Evolutionary conservation across 2,888 invertebrate species (phyloP).

Genomic region (Panopea generosa): DNA sequence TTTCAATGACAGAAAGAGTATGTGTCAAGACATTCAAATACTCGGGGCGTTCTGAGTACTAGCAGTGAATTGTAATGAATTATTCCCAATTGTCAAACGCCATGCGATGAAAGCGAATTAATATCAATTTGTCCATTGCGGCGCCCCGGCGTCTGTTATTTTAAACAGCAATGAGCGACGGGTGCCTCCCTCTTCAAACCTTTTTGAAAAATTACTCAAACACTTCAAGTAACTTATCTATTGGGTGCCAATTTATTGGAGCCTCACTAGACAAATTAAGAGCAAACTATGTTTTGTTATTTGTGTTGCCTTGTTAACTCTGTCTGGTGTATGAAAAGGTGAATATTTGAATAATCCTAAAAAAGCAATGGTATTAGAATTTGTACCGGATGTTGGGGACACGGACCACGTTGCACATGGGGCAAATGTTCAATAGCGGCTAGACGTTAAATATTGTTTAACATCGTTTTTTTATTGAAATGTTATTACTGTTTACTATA

Average conservation of each 20-base stretch:
- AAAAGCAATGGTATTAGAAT: background rate
- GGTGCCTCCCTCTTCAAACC: conserved; percentile 51
- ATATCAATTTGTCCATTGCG: conserved; percentile 64
- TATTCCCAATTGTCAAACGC: conserved; percentile 35
- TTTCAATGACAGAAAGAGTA: conserved; percentile 40
- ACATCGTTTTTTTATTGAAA: no score
- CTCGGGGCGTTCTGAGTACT: conserved; percentile 50
- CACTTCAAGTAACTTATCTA: conserved; percentile 55
- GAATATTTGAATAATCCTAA: background rate
- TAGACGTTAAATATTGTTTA: no score
- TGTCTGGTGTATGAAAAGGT: conserved; percentile 18
- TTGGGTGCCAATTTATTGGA: conserved; percentile 50
- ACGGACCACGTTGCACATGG: no score
- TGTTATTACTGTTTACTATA: no score
- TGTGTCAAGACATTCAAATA: conserved; percentile 42
- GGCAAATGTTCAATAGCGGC: no score
- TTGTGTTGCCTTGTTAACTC: conserved; percentile 33
- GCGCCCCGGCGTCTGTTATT: conserved; percentile 65
- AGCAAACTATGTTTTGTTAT: conserved; percentile 2
- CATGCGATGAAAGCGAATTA: conserved; percentile 39
- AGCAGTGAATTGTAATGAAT: conserved; percentile 28
- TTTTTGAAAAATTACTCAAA: conserved; percentile 44
- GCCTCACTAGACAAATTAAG: conserved; percentile 35
- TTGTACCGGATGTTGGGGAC: conserved; percentile 2
- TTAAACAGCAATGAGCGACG: conserved; percentile 52